phyloP scores from a whole-genome alignment of 2,113 vertebrate genomes.

The Brachyhypopomus gauderio region DNA sequence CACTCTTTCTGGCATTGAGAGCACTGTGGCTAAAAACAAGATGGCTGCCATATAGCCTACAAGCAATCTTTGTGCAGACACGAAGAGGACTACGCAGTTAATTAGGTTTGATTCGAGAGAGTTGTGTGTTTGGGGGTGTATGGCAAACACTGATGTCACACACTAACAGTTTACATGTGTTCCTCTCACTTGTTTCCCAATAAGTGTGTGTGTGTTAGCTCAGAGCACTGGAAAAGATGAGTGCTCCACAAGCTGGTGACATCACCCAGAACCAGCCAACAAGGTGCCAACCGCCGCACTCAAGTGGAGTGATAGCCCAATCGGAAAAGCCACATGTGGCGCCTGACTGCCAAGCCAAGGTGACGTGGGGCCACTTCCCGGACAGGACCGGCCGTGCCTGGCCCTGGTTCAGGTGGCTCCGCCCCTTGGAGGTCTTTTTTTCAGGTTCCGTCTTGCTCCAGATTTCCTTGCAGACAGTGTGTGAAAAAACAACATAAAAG shows the following conservation, averaged over 20 bases:
- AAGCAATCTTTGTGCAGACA: background rate
- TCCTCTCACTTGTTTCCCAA: slow-evolving; percentile 15
- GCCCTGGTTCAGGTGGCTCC: no score
- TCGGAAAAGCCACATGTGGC: slow-evolving; percentile 43
- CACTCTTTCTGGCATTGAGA: background rate
- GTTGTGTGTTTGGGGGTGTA: background rate
- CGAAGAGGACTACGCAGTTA: background rate
- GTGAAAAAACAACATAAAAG: slow-evolving; percentile 56
- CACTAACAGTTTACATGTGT: slow-evolving; percentile 16
- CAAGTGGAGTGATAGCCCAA: slow-evolving; percentile 49
- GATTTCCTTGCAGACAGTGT: slow-evolving; percentile 10
- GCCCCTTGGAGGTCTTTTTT: background rate
- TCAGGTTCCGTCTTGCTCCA: background rate
- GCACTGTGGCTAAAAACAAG: slow-evolving; percentile 25
- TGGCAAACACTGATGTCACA: slow-evolving; percentile 31
- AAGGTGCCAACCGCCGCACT: slow-evolving; percentile 51
- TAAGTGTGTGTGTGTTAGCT: slow-evolving; percentile 16
- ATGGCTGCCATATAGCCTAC: slow-evolving; percentile 26
- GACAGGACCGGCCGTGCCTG: background rate
- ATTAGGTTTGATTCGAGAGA: no score
- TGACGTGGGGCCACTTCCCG: background rate
- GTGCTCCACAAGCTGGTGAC: slow-evolving; percentile 45
- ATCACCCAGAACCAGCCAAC: slow-evolving; percentile 52
- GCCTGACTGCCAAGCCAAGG: slow-evolving; percentile 48
- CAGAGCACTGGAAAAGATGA: slow-evolving; percentile 53